Evolutionary conservation across 2,888 invertebrate species (phyloP).

Genomic region (Meta bourneti): DNA sequence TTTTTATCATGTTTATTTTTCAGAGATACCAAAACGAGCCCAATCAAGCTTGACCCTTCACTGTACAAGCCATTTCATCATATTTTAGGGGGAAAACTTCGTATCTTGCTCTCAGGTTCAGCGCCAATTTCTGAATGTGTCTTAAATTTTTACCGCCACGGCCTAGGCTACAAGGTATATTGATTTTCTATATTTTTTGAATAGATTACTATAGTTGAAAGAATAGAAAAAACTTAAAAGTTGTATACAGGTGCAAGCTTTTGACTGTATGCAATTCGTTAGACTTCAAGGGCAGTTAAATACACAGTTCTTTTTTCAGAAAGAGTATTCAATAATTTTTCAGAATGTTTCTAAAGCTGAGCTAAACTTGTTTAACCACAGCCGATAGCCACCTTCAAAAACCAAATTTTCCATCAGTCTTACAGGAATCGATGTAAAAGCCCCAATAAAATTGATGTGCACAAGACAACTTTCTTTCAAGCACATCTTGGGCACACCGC

Average conservation of each 20-base stretch:
- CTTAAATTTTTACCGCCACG: conserved; percentile 94
- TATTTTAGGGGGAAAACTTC: conserved; percentile 93
- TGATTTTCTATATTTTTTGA: background rate
- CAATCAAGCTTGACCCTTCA: conserved; percentile 93
- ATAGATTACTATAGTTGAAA: background rate
- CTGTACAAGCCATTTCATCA: conserved; percentile 95
- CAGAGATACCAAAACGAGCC: too few species aligned
- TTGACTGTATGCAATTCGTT: too few species aligned
- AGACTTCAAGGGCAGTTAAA: too few species aligned
- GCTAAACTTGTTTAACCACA: background rate
- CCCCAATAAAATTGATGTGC: background rate
- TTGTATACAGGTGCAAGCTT: too few species aligned
- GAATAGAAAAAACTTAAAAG: too few species aligned
- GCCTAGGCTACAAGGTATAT: conserved; percentile 91
- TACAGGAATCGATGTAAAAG: background rate
- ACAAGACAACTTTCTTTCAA: background rate
- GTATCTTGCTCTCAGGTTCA: conserved; percentile 95
- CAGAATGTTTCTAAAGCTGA: too few species aligned
- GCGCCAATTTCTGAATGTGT: conserved; percentile 96
- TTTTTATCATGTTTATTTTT: too few species aligned
- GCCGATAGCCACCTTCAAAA: background rate
- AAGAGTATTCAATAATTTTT: too few species aligned
- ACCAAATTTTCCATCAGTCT: background rate
- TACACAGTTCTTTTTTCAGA: too few species aligned
- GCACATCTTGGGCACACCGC: background rate